Base-by-base conservation (phyloP, 2,113 vertebrate species). In the Spea bombifrons region DNA sequence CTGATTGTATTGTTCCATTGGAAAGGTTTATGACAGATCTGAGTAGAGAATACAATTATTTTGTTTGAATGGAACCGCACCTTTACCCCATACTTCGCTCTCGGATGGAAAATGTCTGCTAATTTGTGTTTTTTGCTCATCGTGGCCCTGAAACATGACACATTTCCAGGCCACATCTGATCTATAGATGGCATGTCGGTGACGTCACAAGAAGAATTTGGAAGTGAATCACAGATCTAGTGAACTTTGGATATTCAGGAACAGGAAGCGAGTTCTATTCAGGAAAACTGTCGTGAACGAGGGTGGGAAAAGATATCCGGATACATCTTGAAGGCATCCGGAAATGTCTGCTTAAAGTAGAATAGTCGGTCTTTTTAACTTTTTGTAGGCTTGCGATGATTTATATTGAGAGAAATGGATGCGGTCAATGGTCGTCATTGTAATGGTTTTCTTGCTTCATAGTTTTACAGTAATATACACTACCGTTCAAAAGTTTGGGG, bases 151-250 rank as follows among this genome's bases (percentile, higher is more conserved):
- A 49, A 76, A 10, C 63, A 57, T 76, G 74, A 69, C 5, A 0
- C 50, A 45, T 30, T 76, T 76, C 75, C 50, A 45, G 43, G 16
- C 46, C 47, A 52, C 75, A 47, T 76, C 66, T 76, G 55, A 49
- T 68, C n/a, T 46, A 45, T 55, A 55, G 75, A 57, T 53, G 67
- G 9, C 46, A 43, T 48, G 10, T 52, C 12, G 63, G 13, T 53
- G n/a, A 49, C 55, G 66, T 49, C 45, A 57, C 55, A 3, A 16
- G 59, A 43, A 13, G 65, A 47, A 47, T 12, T 8, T 76, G 52
- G 66, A 66, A 67, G 74, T 67, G 66, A 69, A 69, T 69, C 65
- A 69, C 43, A 5, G 75, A 7, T 49, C 17, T 61, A n/a, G 66
- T 53, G 59, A 8, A 44, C 10, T 10, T 43, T 49, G 75, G 66